Percentiles rank a stretch among this genome's conserved stretches.
phyloP scores from a whole-genome alignment of 2,888 invertebrate species.

The Disparrhopalites patrizii region DNA sequence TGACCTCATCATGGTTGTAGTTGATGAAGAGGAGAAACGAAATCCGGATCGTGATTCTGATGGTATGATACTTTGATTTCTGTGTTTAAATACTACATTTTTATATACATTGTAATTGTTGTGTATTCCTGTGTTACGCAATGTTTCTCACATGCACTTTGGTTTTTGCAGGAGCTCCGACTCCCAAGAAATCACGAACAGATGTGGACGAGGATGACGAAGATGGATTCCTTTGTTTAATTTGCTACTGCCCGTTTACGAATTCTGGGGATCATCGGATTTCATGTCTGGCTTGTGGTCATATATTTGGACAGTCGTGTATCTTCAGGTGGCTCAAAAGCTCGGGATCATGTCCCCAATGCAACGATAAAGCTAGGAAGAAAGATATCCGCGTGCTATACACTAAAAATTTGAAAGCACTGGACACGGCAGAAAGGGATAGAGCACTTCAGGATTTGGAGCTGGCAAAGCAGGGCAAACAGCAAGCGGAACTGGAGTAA shows the following conservation, averaged over 20 bases:
- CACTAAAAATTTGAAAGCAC: slow-evolving; percentile 67
- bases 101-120: too few species aligned
- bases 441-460: slow-evolving; percentile 62
- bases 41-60: not conserved
- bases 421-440: slow-evolving; percentile 72
- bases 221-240: slow-evolving; percentile 73
- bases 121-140: too few species aligned
- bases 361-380: slow-evolving; percentile 68
- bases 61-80: not conserved
- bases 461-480: slow-evolving; percentile 53
- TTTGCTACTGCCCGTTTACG: slow-evolving; percentile 85
- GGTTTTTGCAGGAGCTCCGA: not conserved
- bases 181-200: slow-evolving; percentile 1
- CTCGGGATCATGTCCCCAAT: slow-evolving; percentile 74
- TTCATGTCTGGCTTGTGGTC: slow-evolving; percentile 85
- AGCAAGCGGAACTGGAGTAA: slow-evolving; percentile 61
- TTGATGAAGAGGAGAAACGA: slow-evolving; percentile 5
- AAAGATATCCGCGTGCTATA: slow-evolving; percentile 74
- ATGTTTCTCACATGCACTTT: too few species aligned
- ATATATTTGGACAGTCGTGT: slow-evolving; percentile 81
- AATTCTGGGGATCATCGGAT: slow-evolving; percentile 80
- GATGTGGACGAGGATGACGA: slow-evolving; percentile 54
- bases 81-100: not conserved
- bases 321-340: slow-evolving; percentile 69
- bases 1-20: slow-evolving; percentile 4